A percentile compares a stretch with the other conserved stretches of the same genome.
These are phyloP conservation scores for Trichogramma evanescens DNA, from an alignment of 2,888 invertebrate genomes.

Conservation along the genomic window DNA sequence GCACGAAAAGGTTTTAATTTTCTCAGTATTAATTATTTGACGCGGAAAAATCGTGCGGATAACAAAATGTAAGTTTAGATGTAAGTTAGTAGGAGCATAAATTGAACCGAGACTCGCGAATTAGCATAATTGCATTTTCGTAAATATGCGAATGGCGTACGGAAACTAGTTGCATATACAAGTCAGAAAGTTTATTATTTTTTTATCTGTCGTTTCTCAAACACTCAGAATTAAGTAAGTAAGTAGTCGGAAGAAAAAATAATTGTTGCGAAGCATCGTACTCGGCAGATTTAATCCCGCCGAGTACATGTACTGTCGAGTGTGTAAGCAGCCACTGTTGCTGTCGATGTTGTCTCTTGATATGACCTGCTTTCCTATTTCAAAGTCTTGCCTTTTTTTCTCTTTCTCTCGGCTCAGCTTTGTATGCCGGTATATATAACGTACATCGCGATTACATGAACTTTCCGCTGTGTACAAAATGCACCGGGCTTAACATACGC, in stretches of 20 bases:
- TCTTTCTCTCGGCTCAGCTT: slow-evolving; percentile 7
- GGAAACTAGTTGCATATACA: no score
- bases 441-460: background rate
- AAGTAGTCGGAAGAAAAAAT: background rate
- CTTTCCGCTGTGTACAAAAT: background rate
- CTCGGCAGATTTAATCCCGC: background rate
- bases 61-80: no score
- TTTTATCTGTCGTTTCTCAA: background rate
- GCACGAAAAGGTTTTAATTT: no score
- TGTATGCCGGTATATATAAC: slow-evolving; percentile 4
- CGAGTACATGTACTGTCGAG: background rate
- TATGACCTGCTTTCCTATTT: slow-evolving; percentile 15
- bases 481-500: background rate
- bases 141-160: no score
- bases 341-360: slow-evolving; percentile 1
- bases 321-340: background rate
- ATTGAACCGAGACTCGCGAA: no score
- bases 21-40: no score
- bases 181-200: background rate
- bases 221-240: background rate
- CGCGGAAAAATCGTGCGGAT: no score
- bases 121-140: no score
- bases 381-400: background rate
- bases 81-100: no score
- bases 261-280: background rate